Conservation (phyloP, 2,888 invertebrate genomes). For the Venusia cambrica region DNA sequence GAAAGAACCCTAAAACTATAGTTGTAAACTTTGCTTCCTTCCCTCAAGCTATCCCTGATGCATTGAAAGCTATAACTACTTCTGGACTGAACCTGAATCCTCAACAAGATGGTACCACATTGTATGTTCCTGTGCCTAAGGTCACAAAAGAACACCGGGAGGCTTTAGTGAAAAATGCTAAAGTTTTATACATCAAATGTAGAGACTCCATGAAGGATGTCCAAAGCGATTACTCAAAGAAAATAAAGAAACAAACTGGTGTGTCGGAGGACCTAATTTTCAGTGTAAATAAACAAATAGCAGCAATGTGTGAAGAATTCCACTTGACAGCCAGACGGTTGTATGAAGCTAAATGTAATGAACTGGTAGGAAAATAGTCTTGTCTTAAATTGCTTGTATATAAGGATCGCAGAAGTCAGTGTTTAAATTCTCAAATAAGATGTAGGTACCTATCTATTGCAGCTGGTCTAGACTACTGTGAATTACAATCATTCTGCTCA, state of each 20-base stretch:
- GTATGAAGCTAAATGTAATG: conserved; percentile 86
- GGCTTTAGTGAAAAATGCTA: conserved; percentile 92
- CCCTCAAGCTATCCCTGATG: conserved; percentile 92
- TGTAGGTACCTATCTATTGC: too few relatives aligned
- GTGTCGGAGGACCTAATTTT: conserved; percentile 86
- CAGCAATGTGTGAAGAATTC: conserved; percentile 85
- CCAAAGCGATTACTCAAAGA: conserved; percentile 86
- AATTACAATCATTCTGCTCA: too few relatives aligned
- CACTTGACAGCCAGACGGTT: conserved; percentile 63
- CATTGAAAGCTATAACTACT: conserved; percentile 86
- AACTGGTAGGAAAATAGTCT: conserved; percentile 83
- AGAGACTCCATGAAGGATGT: conserved; percentile 88
- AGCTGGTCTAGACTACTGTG: too few relatives aligned
- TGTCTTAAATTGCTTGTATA: too few relatives aligned
- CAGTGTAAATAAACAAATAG: conserved; percentile 86
- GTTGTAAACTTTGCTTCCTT: conserved; percentile 91
- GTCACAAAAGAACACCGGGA: conserved; percentile 97
- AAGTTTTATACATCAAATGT: conserved; percentile 88
- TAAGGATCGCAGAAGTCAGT: too few relatives aligned
- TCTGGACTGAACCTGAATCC: conserved; percentile 96
- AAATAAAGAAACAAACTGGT: conserved; percentile 85
- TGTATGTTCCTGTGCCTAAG: conserved; percentile 94
- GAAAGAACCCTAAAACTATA: conserved; percentile 93
- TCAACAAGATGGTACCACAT: conserved; percentile 95
- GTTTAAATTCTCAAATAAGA: too few relatives aligned